phyloP scores from a whole-genome alignment of 2,797 vertebrate species.

The Sebastes cheni region DNA sequence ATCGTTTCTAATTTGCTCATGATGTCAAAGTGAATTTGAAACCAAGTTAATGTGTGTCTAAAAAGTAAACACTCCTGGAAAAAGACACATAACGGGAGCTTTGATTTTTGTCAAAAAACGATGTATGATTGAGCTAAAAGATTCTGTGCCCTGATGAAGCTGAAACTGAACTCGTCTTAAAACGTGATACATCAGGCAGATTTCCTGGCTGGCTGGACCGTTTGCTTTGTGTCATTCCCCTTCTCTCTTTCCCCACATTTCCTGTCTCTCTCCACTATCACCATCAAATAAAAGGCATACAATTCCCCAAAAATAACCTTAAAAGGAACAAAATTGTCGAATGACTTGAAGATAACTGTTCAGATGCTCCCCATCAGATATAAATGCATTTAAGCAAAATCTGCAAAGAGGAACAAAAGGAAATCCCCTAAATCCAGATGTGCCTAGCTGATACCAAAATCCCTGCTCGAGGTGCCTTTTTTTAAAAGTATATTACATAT shows the following conservation, averaged over 20 bases:
- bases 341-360: not conserved
- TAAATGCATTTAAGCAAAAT: not conserved
- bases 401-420: not conserved
- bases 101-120: not conserved
- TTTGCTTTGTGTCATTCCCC: not conserved
- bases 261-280: not conserved
- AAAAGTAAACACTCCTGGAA: not conserved
- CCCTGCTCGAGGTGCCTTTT: not conserved
- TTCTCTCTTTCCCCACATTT: not conserved
- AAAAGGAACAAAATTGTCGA: not conserved
- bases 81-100: not conserved
- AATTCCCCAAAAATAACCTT: not conserved
- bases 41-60: not conserved
- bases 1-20: not conserved
- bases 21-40: not conserved
- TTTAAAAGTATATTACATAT: not conserved
- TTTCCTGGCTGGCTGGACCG: not conserved
- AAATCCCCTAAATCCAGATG: not conserved
- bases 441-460: not conserved
- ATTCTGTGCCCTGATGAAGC: not conserved
- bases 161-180: not conserved
- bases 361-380: not conserved
- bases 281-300: not conserved
- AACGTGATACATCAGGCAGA: conserved; percentile 4
- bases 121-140: not conserved